Base-by-base conservation (phyloP, 2,113 vertebrate genomes). In the Xiphorhynchus elegans region DNA sequence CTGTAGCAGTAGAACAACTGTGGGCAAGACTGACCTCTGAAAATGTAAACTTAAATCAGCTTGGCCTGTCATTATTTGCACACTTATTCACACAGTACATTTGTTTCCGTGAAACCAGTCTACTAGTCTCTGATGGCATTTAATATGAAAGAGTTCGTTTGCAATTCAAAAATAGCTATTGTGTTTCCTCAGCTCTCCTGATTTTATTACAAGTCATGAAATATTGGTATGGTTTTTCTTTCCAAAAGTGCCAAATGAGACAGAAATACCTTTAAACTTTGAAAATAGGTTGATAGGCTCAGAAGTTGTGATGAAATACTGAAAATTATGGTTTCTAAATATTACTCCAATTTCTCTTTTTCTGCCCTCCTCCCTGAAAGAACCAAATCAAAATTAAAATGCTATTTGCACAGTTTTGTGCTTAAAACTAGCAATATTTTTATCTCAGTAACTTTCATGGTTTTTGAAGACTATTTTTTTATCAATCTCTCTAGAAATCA, bases 81-180 rank as follows among this genome's bases (percentile, higher is more conserved):
- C 37, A 50, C 26, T 75, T 68, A 39, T 11, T 83, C 72, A 87
- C 1, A 0, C 28, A 70, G 73, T 58, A 49, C 35, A 7, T 90
- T 85, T 21, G 72, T 74, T 96, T 95, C 64, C 26, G 0, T 93
- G 75, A 88, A 83, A 77, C 90, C 68, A 66, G 68, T 68, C 70
- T 74, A 15, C 85, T 94, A 25, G 91, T 95, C 74, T 95, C 91
- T 96, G 46, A 69, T 94, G 85, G 59, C 90, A 59, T 94, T 95
- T 96, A 94, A 91, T 91, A 96, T 95, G 84, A 94, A 95, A 67
- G 56, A 91, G 90, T 90, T 91, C 39, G 59, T 91, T 93, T 96
- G 91, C 94, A 96, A 88, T 96, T 89, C 84, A 94, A 74, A 95
- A 96, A 90, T 81, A 87, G 55, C 72, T 90, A 74, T 85, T 89